These are phyloP conservation scores for Folsomia candida DNA, from an alignment of 2,888 invertebrate species.

Conservation along the genomic window DNA sequence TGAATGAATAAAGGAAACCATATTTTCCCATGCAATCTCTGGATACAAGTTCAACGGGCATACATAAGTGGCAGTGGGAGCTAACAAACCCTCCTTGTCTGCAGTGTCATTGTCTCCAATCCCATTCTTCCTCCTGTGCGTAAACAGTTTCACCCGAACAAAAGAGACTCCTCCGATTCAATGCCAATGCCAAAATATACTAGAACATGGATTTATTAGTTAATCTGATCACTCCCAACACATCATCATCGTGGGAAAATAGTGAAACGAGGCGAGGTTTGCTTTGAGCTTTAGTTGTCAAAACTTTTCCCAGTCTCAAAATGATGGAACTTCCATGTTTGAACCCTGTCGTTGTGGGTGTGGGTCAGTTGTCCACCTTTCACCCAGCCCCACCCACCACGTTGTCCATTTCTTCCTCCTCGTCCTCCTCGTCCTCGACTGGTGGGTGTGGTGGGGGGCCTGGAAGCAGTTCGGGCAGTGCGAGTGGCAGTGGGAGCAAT, in stretches of 20 bases:
- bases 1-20: background rate
- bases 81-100: too few species aligned
- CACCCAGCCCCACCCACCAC: slow-evolving; percentile 2
- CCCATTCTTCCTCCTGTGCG: too few species aligned
- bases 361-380: slow-evolving; percentile 10
- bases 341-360: background rate
- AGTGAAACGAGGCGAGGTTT: too few species aligned
- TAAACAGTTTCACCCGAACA: background rate
- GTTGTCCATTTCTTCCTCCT: slow-evolving; percentile 17
- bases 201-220: too few species aligned
- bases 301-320: background rate
- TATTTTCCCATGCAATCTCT: background rate
- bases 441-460: background rate
- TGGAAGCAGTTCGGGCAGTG: slow-evolving; percentile 15
- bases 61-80: too few species aligned
- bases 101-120: too few species aligned
- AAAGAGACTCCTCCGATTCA: too few species aligned
- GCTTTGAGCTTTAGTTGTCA: too few species aligned
- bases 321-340: background rate
- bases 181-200: too few species aligned
- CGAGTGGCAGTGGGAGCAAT: slow-evolving; percentile 35
- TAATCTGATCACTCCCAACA: too few species aligned
- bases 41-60: background rate
- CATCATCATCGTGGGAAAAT: too few species aligned
- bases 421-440: background rate